Evolutionary conservation across 2,888 invertebrate species (phyloP), one percentile per base, ranked within the genome.

Genomic region (Lumbricus terrestris): DNA sequence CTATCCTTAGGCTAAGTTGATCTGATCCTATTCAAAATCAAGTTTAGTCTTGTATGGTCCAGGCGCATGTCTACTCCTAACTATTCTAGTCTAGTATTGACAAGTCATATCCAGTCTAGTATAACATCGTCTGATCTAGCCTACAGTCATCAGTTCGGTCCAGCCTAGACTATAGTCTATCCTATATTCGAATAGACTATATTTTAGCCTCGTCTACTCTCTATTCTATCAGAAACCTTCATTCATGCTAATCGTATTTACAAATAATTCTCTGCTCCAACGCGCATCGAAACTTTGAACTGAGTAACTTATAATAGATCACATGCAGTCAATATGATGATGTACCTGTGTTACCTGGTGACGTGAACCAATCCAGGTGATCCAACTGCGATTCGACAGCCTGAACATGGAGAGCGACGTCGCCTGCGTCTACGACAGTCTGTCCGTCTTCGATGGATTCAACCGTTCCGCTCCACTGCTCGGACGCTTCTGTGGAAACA

Each of bases 391-490:
- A 89, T 90, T 90, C 89, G 35, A 40, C 33, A 54, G 6, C 33
- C 8, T 90, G 89, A 69, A 38, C 20, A n/a, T 90, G 29, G 90
- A 90, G 34, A 35, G 6, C 37, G 90, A 89, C 37, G 8, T 54
- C 6, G 33, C 42, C 23, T 90, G 90, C 35, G 38, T 89, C 40
- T 90, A 90, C 54, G 90, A 90, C 69, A 38, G 38, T 38, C 88
- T 90, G n/a, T 40, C 90, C 23, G 34, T 90, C n/a, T 90, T 88
- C 88, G 90, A 90, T 40, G 90, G 90, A 23, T 34, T 35, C 37
- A 90, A 83, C 38, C 34, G 34, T 16, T 33, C 54, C 40, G 85
- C 34, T 29, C 89, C 42, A 15, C 33, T 90, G 37, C 38, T 90
- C n/a, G 90, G 85, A 35, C 35, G 33, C 0, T 85, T 35, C 90